Conservation (phyloP, 2,113 vertebrate genomes). For the Laterallus jamaicensis region DNA sequence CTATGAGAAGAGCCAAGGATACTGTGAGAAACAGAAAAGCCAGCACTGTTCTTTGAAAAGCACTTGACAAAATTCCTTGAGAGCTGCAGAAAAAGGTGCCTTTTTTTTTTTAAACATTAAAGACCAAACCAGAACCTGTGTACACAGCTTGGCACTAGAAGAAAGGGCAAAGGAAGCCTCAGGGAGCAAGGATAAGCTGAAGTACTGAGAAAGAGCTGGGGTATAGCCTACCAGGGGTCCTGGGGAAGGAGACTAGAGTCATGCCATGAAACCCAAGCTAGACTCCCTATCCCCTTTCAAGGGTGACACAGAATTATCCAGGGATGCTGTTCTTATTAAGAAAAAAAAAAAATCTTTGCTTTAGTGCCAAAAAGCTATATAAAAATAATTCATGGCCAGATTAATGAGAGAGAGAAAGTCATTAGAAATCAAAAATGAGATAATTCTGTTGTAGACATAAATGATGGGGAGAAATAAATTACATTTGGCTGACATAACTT, state of each 20-base stretch:
- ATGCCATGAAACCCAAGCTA: background rate
- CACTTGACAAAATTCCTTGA: background rate
- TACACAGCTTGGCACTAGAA: background rate
- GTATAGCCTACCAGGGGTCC: background rate
- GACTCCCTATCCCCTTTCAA: background rate
- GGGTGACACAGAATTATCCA: background rate
- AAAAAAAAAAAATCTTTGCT: slow-evolving; percentile 37
- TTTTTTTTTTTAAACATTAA: background rate
- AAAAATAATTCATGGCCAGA: slow-evolving; percentile 68
- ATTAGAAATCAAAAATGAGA: slow-evolving; percentile 70
- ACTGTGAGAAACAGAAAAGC: background rate
- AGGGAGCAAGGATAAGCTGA: background rate
- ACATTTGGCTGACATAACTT: slow-evolving; percentile 70
- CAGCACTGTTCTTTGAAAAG: background rate
- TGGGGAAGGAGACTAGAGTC: background rate
- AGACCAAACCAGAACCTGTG: background rate
- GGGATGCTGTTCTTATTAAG: slow-evolving; percentile 10
- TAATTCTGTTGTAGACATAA: slow-evolving; percentile 66
- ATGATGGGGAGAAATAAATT: slow-evolving; percentile 71
- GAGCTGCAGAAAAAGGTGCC: background rate
- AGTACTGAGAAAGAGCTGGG: background rate
- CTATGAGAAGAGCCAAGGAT: background rate
- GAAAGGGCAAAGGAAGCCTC: background rate
- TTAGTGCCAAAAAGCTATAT: slow-evolving; percentile 59
- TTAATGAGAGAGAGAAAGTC: slow-evolving; percentile 69